Conservation (phyloP, 2,113 vertebrate genomes). For the Anser cygnoides region DNA sequence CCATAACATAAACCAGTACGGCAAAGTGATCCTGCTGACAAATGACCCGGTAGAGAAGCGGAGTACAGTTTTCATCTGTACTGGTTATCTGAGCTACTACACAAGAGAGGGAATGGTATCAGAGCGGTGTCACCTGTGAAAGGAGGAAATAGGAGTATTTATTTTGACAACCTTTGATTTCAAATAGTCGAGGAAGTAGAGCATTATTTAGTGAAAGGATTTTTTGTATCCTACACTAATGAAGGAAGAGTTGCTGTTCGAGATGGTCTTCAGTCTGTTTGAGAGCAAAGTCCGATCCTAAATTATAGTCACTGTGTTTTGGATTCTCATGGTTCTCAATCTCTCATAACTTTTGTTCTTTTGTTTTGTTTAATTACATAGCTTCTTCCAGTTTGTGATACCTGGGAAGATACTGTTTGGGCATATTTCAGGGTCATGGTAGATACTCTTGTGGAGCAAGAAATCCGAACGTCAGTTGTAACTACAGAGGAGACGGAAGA, state of each 20-base stretch:
- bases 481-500: slow-evolving; percentile 84
- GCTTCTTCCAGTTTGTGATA: slow-evolving; percentile 93
- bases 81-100: background rate
- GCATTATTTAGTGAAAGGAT: background rate
- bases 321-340: background rate
- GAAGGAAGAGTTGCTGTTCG: background rate
- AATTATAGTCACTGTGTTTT: background rate
- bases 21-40: background rate
- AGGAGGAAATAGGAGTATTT: background rate
- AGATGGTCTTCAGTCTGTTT: background rate
- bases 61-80: background rate
- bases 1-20: background rate
- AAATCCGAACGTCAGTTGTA: slow-evolving; percentile 88
- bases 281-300: background rate
- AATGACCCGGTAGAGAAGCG: background rate
- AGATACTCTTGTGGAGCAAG: slow-evolving; percentile 94
- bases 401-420: slow-evolving; percentile 97
- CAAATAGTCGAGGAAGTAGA: background rate
- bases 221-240: background rate
- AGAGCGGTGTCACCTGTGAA: background rate
- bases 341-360: background rate
- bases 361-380: slow-evolving; percentile 50
- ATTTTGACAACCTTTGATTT: background rate
- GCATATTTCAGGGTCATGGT: slow-evolving; percentile 96
- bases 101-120: background rate